Evolutionary conservation across 2,797 vertebrate genomes (phyloP).

Genomic region (Rhynchonycteris naso): DNA sequence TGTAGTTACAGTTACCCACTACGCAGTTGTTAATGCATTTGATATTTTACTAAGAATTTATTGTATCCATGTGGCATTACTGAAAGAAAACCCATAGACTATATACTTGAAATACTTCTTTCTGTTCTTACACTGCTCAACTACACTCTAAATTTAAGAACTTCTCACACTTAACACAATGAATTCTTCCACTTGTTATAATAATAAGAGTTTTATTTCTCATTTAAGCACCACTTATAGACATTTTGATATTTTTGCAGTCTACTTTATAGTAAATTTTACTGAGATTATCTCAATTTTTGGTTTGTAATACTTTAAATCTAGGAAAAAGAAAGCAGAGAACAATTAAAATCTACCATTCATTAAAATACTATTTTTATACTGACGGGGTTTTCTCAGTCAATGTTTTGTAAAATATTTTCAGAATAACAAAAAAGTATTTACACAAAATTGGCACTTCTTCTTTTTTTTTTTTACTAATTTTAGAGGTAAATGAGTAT

Average conservation of each 20-base stretch:
- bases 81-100: not conserved
- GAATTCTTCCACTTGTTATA: not conserved
- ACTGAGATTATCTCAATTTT: not conserved
- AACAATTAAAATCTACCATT: not conserved
- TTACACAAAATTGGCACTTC: not conserved
- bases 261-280: not conserved
- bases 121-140: not conserved
- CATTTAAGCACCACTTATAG: not conserved
- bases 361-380: not conserved
- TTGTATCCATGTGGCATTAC: not conserved
- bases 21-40: not conserved
- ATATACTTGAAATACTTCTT: not conserved
- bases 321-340: not conserved
- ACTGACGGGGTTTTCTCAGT: not conserved
- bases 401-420: not conserved
- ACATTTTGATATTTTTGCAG: not conserved
- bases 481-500: not conserved
- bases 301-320: not conserved
- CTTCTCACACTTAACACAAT: not conserved
- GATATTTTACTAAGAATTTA: not conserved
- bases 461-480: conserved; percentile 24
- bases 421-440: not conserved
- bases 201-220: not conserved
- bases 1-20: not conserved
- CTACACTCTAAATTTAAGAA: not conserved